Evolutionary conservation across 2,888 invertebrate species (phyloP), one percentile per base, ranked within the genome.

Genomic region (Acrobasis consociella): DNA sequence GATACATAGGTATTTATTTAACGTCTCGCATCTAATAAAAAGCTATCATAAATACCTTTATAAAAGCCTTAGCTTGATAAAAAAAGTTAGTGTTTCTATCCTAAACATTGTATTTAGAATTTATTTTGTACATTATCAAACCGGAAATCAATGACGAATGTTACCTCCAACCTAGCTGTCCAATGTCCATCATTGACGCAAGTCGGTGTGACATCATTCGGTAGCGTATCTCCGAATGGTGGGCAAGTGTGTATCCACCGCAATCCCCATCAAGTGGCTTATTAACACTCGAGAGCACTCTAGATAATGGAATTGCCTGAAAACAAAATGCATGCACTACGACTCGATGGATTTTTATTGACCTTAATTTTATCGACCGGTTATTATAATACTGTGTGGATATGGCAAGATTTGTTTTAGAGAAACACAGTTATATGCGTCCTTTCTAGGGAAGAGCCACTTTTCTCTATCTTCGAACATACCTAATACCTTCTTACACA

Each of bases 241-340:
- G 71, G 67, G 68, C 70, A 77, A 83, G 83, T 86, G 78, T 80
- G 82, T 87, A 87, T 83, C 85, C 85, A 69, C 74, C 76, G 74
- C 81, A 85, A 80, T 85, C 72, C 72, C 72, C 71, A 68, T 85
- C 78, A 76, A 87, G 89, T 87, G 82, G 80, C 83, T 89, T 89
- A 91, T 91, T 90, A 89, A 88, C 79, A 77, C 73, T 86, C 72
- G 69, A 89, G 88, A 85, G 88, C 91, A 91, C 91, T 91, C 80
- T 90, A 91, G 89, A 91, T 91, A 91, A 91, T 87, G 80, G 78
- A 82, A 89, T 88, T 83, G 83, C 73, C 78, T 78, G 76, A 83
- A 83, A 85, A 75, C 70, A 70, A 68, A 72, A 81, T 78, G 76
- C 75, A 79, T 72, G 62, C 71, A 70, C 72, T 72, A 72, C 64